A percentile compares a stretch with the other conserved stretches of the same genome.
These are phyloP conservation scores for Ethmia dodecea DNA, from an alignment of 2,888 invertebrate species.

Conservation along the genomic window DNA sequence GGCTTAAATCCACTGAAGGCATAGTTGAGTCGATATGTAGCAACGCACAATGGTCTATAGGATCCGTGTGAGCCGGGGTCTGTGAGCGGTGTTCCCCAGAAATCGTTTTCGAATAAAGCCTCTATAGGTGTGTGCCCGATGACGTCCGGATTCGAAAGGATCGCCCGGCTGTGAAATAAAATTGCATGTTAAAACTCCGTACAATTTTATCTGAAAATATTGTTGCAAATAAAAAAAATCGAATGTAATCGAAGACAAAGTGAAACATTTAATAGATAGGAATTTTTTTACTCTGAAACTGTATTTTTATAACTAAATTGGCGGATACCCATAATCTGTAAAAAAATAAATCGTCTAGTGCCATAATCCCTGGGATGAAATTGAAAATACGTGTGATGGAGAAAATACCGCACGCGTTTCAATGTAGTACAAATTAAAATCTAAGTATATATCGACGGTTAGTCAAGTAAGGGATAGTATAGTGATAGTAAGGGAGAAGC, in stretches of 20 bases:
- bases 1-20: conserved; percentile 87
- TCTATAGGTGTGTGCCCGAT: conserved; percentile 89
- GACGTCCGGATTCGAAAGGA: conserved; percentile 95
- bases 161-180: conserved; percentile 89
- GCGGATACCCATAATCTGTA: too few relatives aligned
- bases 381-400: too few relatives aligned
- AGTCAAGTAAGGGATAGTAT: too few relatives aligned
- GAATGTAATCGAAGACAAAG: too few relatives aligned
- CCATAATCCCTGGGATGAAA: too few relatives aligned
- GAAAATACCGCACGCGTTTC: too few relatives aligned
- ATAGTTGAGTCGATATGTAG: conserved; percentile 91
- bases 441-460: too few relatives aligned
- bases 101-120: conserved; percentile 93
- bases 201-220: conserved; percentile 12
- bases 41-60: conserved; percentile 94
- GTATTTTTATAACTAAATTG: too few relatives aligned
- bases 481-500: too few relatives aligned
- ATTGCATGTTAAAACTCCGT: conserved; percentile 30
- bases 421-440: too few relatives aligned
- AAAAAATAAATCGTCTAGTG: too few relatives aligned
- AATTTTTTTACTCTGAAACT: background rate
- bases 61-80: conserved; percentile 98
- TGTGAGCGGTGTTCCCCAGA: conserved; percentile 97
- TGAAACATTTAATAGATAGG: background rate
- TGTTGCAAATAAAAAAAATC: too few relatives aligned